A percentile compares a stretch with the other conserved stretches of the same genome.
Evolutionary conservation across 1,140 invertebrate genomes (phyloP).

Genomic region (Neotoxoptera formosana): DNA sequence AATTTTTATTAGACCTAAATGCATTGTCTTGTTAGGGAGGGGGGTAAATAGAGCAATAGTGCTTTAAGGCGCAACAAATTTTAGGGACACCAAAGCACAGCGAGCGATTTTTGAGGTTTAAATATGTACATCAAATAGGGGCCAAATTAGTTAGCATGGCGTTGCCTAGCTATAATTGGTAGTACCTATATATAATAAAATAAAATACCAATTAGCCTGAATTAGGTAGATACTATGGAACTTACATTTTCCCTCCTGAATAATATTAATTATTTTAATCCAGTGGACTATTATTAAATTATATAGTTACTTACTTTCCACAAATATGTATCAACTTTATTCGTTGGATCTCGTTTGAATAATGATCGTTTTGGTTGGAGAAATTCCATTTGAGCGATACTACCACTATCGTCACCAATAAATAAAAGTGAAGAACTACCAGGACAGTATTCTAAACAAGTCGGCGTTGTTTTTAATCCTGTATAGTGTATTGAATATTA

Average conservation of each 20-base stretch:
- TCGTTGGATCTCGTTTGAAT: slow-evolving; percentile 65
- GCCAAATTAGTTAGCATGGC: too few species aligned
- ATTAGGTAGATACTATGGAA: neutral
- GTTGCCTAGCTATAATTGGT: too few species aligned
- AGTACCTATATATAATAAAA: too few species aligned
- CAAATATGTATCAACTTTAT: slow-evolving; percentile 67
- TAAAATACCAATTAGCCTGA: too few species aligned
- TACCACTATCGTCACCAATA: slow-evolving; percentile 66
- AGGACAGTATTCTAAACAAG: slow-evolving; percentile 58
- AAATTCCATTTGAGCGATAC: slow-evolving; percentile 65
- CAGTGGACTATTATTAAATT: neutral
- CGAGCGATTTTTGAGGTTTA: too few species aligned
- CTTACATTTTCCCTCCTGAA: neutral
- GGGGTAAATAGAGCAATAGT: too few species aligned
- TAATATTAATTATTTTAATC: neutral
- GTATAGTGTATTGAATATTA: neutral
- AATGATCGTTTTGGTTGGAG: slow-evolving; percentile 65
- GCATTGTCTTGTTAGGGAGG: too few species aligned
- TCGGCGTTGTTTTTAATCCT: slow-evolving; percentile 60
- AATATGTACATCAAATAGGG: too few species aligned
- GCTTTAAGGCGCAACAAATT: too few species aligned
- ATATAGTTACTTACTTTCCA: slow-evolving; percentile 65
- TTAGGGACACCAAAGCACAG: too few species aligned
- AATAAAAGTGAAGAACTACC: slow-evolving; percentile 63
- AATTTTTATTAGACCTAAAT: too few species aligned